Base-by-base conservation (phyloP, 2,797 vertebrate genomes). In the Poliocrania exsul region DNA sequence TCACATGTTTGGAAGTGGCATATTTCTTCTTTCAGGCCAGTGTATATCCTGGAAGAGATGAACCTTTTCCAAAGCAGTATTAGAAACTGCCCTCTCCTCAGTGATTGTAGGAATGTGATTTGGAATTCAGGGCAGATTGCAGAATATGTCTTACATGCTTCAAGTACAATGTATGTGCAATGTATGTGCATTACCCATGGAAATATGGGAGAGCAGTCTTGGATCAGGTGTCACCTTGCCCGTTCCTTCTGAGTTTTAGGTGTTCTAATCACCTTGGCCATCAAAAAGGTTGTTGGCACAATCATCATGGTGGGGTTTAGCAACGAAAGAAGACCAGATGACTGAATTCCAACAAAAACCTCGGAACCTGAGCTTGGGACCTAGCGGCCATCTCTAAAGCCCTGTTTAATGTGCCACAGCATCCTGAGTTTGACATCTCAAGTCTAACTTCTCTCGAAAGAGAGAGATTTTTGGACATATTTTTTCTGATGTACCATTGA, bases 151-250 rank as follows among this genome's bases (percentile, higher is more conserved):
- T 70, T 92, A 9, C 0, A 1, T 28, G 24, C 26, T 74, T 86
- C 9, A 64, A 44, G 42, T 71, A 24, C 40, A 66, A 18, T 5
- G 28, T 20, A 42, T 31, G 7, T 88, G 26, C 33, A 42, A 3
- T n/a, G n/a, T n/a, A n/a, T n/a, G n/a, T n/a, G n/a, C n/a, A n/a
- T 47, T 69, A 57, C 0, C 1, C 0, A 1, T 6, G 10, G 54
- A 81, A 92, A 35, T 56, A 21, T 1, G 19, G 70, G 51, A 62
- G 33, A 72, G 17, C 35, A 65, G 51, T 73, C 2, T 35, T 66
- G 6, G 33, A 61, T 79, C 13, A 50, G 19, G 19, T 91, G 84
- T 70, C 62, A 67, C 71, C 54, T 69, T 70, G 26, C 18, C 12
- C 16, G 37, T 75, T 56, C 13, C 57, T 49, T 57, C 46, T n/a